These are phyloP conservation scores for Andrena flavipes DNA, from an alignment of 2,888 invertebrate species.

Conservation along the genomic window DNA sequence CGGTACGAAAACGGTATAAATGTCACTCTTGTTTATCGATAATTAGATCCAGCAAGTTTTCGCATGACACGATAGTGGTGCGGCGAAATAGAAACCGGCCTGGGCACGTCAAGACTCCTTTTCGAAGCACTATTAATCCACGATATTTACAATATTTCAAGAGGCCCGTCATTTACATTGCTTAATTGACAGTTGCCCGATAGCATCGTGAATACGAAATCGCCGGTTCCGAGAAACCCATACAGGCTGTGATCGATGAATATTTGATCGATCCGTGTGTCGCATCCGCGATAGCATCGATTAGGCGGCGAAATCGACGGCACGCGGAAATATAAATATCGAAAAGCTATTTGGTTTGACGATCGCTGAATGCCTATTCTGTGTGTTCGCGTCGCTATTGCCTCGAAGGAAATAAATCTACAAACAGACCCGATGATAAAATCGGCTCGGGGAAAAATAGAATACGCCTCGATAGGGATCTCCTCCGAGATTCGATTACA, in stretches of 20 bases:
- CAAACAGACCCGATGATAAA: constrained; percentile 25
- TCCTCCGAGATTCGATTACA: constrained; percentile 19
- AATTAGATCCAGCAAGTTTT: constrained; percentile 32
- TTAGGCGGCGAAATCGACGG: constrained; percentile 14
- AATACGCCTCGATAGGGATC: constrained; percentile 18
- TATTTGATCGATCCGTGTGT: constrained; percentile 48
- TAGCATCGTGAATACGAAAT: constrained; percentile 61
- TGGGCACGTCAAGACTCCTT: constrained; percentile 2
- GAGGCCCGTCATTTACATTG: constrained; percentile 65
- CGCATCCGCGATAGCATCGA: constrained; percentile 16
- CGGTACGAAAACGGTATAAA: constrained; percentile 24
- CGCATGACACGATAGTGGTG: constrained; percentile 1
- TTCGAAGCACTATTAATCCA: constrained; percentile 27
- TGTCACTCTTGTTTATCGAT: constrained; percentile 54
- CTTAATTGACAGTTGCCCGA: constrained; percentile 62
- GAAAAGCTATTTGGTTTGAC: constrained; percentile 22
- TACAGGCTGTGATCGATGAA: constrained; percentile 41
- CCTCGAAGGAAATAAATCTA: constrained; percentile 24
- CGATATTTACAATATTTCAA: constrained; percentile 45
- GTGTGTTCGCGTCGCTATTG: neutral
- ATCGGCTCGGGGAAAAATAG: constrained; percentile 40
- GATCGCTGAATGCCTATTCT: neutral
- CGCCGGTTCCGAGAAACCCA: constrained; percentile 17
- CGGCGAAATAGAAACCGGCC: constrained; percentile 15
- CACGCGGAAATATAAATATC: constrained; percentile 35